A percentile compares a stretch with the other conserved stretches of the same genome.
phyloP scores from a whole-genome alignment of 2,797 vertebrate species.

The Etheostoma perlongum region DNA sequence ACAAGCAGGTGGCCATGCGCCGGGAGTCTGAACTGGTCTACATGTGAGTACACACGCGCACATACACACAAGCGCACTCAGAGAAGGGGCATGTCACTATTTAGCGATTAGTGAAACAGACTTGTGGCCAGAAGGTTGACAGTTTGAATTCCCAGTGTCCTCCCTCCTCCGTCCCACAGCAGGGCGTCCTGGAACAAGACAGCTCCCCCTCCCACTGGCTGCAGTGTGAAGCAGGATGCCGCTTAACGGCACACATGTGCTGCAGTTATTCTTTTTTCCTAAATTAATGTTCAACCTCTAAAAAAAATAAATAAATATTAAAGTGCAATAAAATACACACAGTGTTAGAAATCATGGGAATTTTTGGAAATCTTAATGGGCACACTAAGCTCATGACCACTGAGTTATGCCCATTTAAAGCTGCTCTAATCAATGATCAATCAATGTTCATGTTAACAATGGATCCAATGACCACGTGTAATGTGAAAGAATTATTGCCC shows the following conservation, averaged over 20 bases:
- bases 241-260: slow-evolving; percentile 5
- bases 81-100: slow-evolving; percentile 52
- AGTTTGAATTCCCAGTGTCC: slow-evolving; percentile 76
- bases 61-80: slow-evolving; percentile 23
- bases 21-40: slow-evolving; percentile 96
- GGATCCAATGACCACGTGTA: not conserved
- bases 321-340: not conserved
- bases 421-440: not conserved
- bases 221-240: slow-evolving; percentile 40
- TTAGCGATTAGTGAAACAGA: slow-evolving; percentile 71
- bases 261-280: not conserved
- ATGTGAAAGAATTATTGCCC: not conserved
- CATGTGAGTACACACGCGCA: slow-evolving; percentile 85
- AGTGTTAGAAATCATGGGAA: not conserved
- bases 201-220: slow-evolving; percentile 12
- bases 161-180: slow-evolving; percentile 56
- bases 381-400: not conserved
- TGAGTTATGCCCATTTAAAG: not conserved
- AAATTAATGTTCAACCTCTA: not conserved
- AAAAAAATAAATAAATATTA: not conserved
- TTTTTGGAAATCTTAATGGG: not conserved
- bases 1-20: slow-evolving; percentile 94
- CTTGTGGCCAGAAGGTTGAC: slow-evolving; percentile 79
- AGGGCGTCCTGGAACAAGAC: slow-evolving; percentile 57
- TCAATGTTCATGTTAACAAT: not conserved